Evolutionary conservation across 2,113 vertebrate species (phyloP), one percentile per base, ranked within the genome.

Genomic region (Leptocoma aspasia): DNA sequence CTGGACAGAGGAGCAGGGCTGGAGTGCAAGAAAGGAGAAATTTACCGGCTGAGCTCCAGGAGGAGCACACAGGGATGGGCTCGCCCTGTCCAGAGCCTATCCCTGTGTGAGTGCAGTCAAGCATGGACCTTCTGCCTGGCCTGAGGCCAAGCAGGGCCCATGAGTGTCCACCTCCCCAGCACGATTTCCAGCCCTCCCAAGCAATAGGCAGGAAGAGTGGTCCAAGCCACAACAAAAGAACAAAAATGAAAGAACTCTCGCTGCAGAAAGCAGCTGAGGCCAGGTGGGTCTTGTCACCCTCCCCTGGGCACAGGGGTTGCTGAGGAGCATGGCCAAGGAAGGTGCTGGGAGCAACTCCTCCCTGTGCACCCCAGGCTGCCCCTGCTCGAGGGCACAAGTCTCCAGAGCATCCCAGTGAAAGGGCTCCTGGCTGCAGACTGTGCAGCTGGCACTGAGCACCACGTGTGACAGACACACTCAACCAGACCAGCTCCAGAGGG

Each of bases 1-100:
- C 37, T 5, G 17, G 1, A 8, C 31, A 5, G 7, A 12, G 22
- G 6, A 9, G 11, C 27, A 3, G 35, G 23, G 15, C 0, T 4
- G 15, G 44, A 3, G 56, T 2, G 22, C 69, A 39, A 5, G 39
- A 6, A 45, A 44, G 23, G 45, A 54, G 4, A 20, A 16, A 27
- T 60, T 30, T 3, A 4, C 26, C 35, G 23, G 39, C 37, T 7
- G 11, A 15, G 56, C 70, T 31, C 6, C 1, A 16, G 50, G 3
- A 45, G 44, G 16, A 83, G 53, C 59, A n/a, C 42, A 21, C 23
- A 42, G 3, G 1, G 35, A 8, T 0, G 2, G 37, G 47, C 18
- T 57, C 4, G 4, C n/a, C 13, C 57, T 2, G 2, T 4, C 27
- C 75, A 35, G 41, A 53, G 64, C 61, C 60, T 10, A 4, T 31